phyloP scores from a whole-genome alignment of 1,140 invertebrate species.

The Drosophila cardini region DNA sequence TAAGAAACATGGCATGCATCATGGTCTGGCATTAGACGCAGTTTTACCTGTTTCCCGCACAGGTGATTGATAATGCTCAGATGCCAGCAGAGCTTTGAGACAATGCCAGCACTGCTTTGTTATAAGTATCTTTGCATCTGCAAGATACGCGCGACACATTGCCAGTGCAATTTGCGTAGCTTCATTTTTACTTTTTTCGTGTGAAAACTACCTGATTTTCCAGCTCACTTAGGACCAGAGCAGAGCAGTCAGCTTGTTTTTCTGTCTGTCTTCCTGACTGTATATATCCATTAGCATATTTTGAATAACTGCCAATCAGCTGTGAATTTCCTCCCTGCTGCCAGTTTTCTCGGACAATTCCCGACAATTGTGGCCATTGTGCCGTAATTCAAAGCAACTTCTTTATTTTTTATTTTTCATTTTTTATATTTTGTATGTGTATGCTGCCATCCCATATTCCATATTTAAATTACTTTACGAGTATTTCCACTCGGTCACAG shows the following conservation, averaged over 20 bases:
- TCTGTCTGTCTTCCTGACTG: not conserved
- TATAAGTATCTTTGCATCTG: conserved; percentile 44
- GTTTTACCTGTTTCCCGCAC: conserved; percentile 48
- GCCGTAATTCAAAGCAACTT: conserved; percentile 65
- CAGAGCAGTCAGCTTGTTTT: conserved; percentile 18
- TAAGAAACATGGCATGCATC: conserved; percentile 58
- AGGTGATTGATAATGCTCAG: conserved; percentile 78
- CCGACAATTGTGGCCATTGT: conserved; percentile 70
- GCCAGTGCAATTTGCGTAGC: conserved; percentile 22
- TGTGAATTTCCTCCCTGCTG: conserved; percentile 36
- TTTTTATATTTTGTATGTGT: conserved; percentile 25
- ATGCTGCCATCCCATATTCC: conserved; percentile 64
- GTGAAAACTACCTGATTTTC: conserved; percentile 81
- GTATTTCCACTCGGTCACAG: conserved; percentile 62
- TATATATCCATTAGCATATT: conserved; percentile 42
- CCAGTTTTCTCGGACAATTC: conserved; percentile 28
- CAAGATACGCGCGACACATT: conserved; percentile 61
- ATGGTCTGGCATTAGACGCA: conserved; percentile 19
- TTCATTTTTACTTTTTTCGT: conserved; percentile 44
- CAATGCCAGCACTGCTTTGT: conserved; percentile 56
- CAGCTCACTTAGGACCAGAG: conserved; percentile 60
- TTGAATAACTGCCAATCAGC: conserved; percentile 55
- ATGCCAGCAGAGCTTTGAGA: conserved; percentile 30
- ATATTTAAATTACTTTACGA: conserved; percentile 75
- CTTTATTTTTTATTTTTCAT: conserved; percentile 10